Evolutionary conservation across 2,888 invertebrate genomes (phyloP).

Genomic region (Metalampra italica): DNA sequence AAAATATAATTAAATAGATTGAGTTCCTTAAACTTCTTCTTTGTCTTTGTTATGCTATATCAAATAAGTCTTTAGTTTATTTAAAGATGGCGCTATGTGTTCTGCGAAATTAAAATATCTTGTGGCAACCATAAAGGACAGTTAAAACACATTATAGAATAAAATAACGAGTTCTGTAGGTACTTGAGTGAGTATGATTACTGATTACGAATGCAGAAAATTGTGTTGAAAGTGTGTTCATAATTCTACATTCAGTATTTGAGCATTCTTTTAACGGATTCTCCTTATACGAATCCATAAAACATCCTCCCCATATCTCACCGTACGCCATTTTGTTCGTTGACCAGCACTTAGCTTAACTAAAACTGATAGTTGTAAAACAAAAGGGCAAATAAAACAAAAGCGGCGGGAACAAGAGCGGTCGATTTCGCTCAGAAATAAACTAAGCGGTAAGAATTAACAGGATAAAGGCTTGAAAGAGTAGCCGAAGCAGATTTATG

Average conservation of each 20-base stretch:
- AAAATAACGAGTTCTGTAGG: too few species aligned
- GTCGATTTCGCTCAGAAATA: slow-evolving; percentile 71
- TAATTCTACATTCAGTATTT: too few species aligned
- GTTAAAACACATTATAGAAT: too few species aligned
- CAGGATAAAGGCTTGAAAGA: slow-evolving; percentile 77
- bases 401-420: slow-evolving; percentile 61
- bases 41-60: neutral
- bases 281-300: slow-evolving; percentile 50
- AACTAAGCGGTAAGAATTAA: slow-evolving; percentile 78
- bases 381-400: slow-evolving; percentile 69
- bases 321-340: slow-evolving; percentile 69
- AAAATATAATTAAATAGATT: too few species aligned
- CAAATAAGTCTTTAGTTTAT: neutral
- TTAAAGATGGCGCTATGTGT: neutral
- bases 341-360: slow-evolving; percentile 76
- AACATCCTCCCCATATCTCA: slow-evolving; percentile 54
- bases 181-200: too few species aligned
- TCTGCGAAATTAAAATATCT: neutral
- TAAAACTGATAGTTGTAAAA: slow-evolving; percentile 77
- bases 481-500: slow-evolving; percentile 78
- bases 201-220: too few species aligned
- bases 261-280: neutral
- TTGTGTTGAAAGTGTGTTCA: too few species aligned
- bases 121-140: too few species aligned
- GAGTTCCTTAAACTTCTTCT: too few species aligned